phyloP scores from a whole-genome alignment of 1,140 invertebrate species.

The Diachasmimorpha longicaudata region DNA sequence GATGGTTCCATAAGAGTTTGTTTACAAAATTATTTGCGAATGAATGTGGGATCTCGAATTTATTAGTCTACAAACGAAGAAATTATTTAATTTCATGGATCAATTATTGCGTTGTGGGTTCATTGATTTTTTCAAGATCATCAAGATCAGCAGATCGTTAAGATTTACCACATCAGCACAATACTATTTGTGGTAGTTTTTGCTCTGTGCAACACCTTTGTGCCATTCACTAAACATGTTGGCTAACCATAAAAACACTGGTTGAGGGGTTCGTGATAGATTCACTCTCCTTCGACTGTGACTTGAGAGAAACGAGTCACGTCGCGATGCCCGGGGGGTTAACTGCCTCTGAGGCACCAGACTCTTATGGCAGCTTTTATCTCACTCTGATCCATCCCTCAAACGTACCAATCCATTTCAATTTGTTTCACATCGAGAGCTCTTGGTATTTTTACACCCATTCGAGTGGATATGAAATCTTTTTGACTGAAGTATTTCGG shows the following conservation, averaged over 20 bases:
- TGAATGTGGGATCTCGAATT: too few species aligned
- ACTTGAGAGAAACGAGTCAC: not conserved
- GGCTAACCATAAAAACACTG: not conserved
- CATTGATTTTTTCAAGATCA: too few species aligned
- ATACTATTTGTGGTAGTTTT: too few species aligned
- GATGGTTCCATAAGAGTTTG: too few species aligned
- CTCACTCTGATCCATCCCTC: not conserved
- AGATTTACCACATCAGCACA: too few species aligned
- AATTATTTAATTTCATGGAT: too few species aligned
- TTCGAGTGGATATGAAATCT: not conserved
- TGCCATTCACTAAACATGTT: not conserved
- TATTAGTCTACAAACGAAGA: too few species aligned
- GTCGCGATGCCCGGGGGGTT: not conserved
- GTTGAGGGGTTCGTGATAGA: not conserved
- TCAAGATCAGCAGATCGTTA: too few species aligned
- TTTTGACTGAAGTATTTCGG: not conserved
- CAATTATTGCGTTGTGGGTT: too few species aligned
- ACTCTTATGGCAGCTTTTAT: not conserved
- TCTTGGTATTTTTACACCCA: not conserved
- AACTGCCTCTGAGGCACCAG: slow-evolving; percentile 6
- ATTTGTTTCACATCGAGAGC: slow-evolving; percentile 5
- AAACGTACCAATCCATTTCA: slow-evolving; percentile 10
- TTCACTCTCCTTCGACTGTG: not conserved
- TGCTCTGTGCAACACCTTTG: not conserved
- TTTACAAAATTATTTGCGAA: too few species aligned